phyloP scores from a whole-genome alignment of 23 tunicate genomes.

The Aplidium turbinatum region DNA sequence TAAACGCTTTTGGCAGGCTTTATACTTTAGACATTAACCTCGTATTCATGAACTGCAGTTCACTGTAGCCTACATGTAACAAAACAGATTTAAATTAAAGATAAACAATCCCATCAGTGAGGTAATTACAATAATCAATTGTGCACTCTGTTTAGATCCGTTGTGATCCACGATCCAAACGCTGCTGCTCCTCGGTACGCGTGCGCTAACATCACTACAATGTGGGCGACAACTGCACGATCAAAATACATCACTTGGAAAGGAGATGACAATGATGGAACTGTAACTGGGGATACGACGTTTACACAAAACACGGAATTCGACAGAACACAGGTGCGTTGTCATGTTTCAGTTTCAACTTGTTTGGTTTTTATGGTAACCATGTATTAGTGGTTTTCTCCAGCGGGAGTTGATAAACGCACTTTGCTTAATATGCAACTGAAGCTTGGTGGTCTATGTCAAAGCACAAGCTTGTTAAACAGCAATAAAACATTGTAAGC shows the following conservation, averaged over 20 bases:
- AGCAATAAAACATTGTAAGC: no score
- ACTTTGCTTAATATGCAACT: no score
- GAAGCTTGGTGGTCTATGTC: no score
- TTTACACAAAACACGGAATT: slow-evolving; percentile 59
- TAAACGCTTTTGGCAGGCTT: no score
- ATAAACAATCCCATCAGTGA: no score
- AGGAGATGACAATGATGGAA: slow-evolving; percentile 49
- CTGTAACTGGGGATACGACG: slow-evolving; percentile 43
- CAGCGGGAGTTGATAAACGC: no score
- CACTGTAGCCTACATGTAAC: neutral
- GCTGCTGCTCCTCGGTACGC: slow-evolving; percentile 70
- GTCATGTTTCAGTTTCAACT: neutral
- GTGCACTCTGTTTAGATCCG: slow-evolving; percentile 53
- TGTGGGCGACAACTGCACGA: slow-evolving; percentile 22
- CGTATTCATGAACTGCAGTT: no score
- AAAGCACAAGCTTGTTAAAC: no score
- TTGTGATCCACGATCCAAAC: slow-evolving; percentile 49
- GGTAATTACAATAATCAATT: no score
- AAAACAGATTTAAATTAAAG: neutral
- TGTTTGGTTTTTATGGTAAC: no score
- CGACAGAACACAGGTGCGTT: slow-evolving; percentile 38
- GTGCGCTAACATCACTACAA: slow-evolving; percentile 72
- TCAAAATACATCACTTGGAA: slow-evolving; percentile 25
- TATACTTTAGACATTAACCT: no score
- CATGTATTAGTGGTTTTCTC: no score